Evolutionary conservation across 1,140 invertebrate genomes (phyloP).

Genomic region (Drosophila funebris): DNA sequence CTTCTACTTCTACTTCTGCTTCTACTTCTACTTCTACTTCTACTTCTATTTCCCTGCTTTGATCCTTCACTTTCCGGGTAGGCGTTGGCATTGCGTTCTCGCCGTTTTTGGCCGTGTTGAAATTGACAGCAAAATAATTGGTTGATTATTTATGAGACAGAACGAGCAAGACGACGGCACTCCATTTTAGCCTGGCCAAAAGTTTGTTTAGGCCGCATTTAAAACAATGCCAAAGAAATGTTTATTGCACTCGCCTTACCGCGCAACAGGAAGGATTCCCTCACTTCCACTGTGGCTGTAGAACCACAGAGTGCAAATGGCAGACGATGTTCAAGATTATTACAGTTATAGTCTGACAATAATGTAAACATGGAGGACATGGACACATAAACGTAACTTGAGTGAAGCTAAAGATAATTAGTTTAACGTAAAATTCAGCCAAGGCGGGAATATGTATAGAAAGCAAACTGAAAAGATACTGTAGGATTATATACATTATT

Average conservation of each 20-base stretch:
- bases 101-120: conserved; percentile 80
- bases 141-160: conserved; percentile 81
- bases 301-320: neutral
- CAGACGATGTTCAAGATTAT: neutral
- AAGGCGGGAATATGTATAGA: too few relatives aligned
- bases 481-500: too few relatives aligned
- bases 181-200: conserved; percentile 36
- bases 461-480: too few relatives aligned
- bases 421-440: too few relatives aligned
- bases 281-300: neutral
- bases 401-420: too few relatives aligned
- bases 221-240: conserved; percentile 44
- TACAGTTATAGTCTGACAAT: neutral
- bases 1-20: too few relatives aligned
- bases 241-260: conserved; percentile 8
- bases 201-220: conserved; percentile 54
- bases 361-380: neutral
- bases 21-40: too few relatives aligned
- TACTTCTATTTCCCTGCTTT: neutral
- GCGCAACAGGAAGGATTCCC: conserved; percentile 8
- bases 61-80: conserved; percentile 29
- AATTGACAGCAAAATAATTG: conserved; percentile 83
- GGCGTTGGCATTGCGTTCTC: conserved; percentile 74
- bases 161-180: conserved; percentile 46
- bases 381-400: too few relatives aligned